Evolutionary conservation across 2,797 vertebrate genomes (phyloP).

Genomic region (Fundulus diaphanus): DNA sequence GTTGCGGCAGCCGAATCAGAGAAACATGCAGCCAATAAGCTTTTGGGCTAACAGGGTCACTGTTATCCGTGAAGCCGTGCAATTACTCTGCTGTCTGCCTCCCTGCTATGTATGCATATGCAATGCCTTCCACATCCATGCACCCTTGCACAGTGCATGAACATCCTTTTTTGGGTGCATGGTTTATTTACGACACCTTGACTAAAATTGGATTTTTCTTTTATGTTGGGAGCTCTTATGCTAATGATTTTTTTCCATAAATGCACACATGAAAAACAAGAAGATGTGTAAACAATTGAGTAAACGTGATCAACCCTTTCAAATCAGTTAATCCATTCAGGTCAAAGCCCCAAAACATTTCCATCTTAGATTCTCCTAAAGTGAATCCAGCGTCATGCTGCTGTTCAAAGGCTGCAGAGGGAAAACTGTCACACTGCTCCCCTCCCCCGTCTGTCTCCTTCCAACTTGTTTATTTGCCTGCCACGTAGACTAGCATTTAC

Average conservation of each 20-base stretch:
- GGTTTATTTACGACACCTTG: constrained; percentile 41
- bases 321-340: constrained; percentile 60
- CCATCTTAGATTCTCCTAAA: constrained; percentile 51
- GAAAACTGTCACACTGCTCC: constrained; percentile 64
- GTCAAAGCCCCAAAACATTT: constrained; percentile 58
- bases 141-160: constrained; percentile 29
- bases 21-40: constrained; percentile 70
- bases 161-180: constrained; percentile 23
- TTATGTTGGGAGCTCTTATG: background rate
- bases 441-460: constrained; percentile 47
- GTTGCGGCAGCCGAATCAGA: constrained; percentile 53
- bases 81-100: constrained; percentile 67
- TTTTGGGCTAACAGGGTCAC: constrained; percentile 74
- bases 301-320: constrained; percentile 7
- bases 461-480: constrained; percentile 65
- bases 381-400: constrained; percentile 49
- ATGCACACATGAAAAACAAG: background rate
- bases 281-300: background rate
- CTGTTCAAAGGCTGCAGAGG: constrained; percentile 65
- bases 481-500: constrained; percentile 50
- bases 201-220: constrained; percentile 5
- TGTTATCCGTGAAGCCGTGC: constrained; percentile 71
- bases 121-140: constrained; percentile 27
- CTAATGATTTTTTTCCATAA: constrained; percentile 5
- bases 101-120: constrained; percentile 57